Conservation (phyloP, 2,113 vertebrate species). For the Chelonoidis abingdonii region DNA sequence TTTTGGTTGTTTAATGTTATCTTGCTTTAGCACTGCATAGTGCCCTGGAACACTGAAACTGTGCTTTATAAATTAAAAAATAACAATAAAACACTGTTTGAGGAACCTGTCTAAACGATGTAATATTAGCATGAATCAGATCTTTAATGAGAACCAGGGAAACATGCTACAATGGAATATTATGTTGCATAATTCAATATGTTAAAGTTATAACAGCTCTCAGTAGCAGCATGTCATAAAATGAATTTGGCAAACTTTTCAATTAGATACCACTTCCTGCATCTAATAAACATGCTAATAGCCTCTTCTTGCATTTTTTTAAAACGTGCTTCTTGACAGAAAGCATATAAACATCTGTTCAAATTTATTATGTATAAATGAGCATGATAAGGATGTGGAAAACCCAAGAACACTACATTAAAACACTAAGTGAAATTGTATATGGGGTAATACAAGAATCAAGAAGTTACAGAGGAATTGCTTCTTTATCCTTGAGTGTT, state of each 20-base stretch:
- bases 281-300: constrained; percentile 34
- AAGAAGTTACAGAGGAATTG: constrained; percentile 25
- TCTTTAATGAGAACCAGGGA: constrained; percentile 60
- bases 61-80: constrained; percentile 72
- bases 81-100: constrained; percentile 68
- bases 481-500: constrained; percentile 13
- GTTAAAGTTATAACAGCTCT: constrained; percentile 48
- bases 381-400: constrained; percentile 12
- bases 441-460: constrained; percentile 29
- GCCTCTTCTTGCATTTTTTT: neutral
- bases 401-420: constrained; percentile 36
- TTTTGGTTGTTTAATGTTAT: constrained; percentile 39
- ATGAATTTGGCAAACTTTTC: constrained; percentile 61
- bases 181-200: constrained; percentile 58
- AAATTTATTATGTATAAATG: constrained; percentile 10
- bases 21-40: constrained; percentile 41
- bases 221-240: constrained; percentile 30
- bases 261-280: constrained; percentile 10
- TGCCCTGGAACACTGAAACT: neutral
- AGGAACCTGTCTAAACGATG: constrained; percentile 64
- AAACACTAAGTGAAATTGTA: constrained; percentile 44
- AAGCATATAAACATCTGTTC: constrained; percentile 19
- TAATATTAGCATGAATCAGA: constrained; percentile 69
- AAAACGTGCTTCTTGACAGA: constrained; percentile 19
- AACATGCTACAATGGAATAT: constrained; percentile 47